Evolutionary conservation across 2,888 invertebrate genomes (phyloP).

Genomic region (Neria commutata): DNA sequence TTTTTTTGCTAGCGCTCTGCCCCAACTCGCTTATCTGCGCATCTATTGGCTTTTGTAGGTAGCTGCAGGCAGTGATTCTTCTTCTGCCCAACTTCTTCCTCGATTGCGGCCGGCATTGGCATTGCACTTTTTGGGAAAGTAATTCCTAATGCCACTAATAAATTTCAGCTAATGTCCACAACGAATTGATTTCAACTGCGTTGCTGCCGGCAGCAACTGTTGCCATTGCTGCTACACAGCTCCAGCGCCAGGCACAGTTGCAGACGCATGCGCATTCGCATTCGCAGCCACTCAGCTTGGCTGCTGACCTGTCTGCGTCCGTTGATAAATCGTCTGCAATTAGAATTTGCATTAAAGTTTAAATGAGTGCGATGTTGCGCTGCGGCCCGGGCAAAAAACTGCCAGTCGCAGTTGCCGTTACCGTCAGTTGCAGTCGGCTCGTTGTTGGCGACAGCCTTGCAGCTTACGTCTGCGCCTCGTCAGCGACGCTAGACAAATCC

Average conservation of each 20-base stretch:
- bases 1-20: no score
- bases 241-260: background rate
- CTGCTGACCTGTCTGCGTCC: background rate
- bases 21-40: no score
- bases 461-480: constrained; percentile 9
- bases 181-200: constrained; percentile 28
- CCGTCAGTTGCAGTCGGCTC: background rate
- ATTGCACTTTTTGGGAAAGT: background rate
- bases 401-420: background rate
- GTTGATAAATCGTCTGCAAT: constrained; percentile 1
- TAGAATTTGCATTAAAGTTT: constrained; percentile 7
- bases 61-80: background rate
- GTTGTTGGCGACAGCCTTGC: constrained; percentile 1
- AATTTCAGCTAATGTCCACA: constrained; percentile 28
- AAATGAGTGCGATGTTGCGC: constrained; percentile 34
- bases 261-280: background rate
- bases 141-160: constrained; percentile 14
- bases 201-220: no score
- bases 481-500: constrained; percentile 29
- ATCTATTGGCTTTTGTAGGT: no score
- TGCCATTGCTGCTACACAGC: no score
- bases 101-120: background rate
- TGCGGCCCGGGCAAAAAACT: no score
- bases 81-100: background rate
- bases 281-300: background rate